phyloP scores from a whole-genome alignment of 35 echinoderm and acorn worm species.

The Apostichopus japonicus region DNA sequence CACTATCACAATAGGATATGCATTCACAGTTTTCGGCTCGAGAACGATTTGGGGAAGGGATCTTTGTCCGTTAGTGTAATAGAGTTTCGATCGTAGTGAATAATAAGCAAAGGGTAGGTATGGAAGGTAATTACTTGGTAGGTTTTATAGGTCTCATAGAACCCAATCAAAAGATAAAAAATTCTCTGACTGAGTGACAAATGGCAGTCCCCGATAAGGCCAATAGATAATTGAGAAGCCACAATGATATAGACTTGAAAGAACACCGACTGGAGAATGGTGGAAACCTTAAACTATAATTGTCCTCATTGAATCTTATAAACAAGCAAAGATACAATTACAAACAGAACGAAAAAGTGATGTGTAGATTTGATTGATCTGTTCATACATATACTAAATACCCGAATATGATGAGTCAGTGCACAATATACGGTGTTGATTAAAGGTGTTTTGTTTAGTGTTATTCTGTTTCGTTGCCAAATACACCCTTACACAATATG shows the following conservation, averaged over 20 bases:
- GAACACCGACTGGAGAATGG: not conserved
- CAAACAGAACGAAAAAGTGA: too few relatives aligned
- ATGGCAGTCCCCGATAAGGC: not conserved
- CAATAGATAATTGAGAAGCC: not conserved
- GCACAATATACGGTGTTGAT: too few relatives aligned
- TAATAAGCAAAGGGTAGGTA: not conserved
- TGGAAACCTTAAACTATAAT: not conserved
- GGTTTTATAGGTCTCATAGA: not conserved
- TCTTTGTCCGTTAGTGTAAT: slow-evolving; percentile 41
- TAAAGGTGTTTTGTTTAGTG: too few relatives aligned
- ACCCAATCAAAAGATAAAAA: not conserved
- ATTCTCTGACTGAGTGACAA: not conserved
- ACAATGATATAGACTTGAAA: not conserved
- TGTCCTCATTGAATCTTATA: too few relatives aligned
- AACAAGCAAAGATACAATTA: too few relatives aligned
- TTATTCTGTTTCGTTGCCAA: too few relatives aligned
- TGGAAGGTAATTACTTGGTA: slow-evolving; percentile 31
- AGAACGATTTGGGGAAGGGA: not conserved
- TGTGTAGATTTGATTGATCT: too few relatives aligned
- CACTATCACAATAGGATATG: slow-evolving; percentile 15
- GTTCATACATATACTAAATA: too few relatives aligned
- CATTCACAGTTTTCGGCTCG: not conserved
- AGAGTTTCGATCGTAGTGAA: slow-evolving; percentile 32
- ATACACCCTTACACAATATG: too few relatives aligned
- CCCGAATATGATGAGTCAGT: too few relatives aligned